Conservation (phyloP, 2,113 vertebrate species). For the Sander vitreus region DNA sequence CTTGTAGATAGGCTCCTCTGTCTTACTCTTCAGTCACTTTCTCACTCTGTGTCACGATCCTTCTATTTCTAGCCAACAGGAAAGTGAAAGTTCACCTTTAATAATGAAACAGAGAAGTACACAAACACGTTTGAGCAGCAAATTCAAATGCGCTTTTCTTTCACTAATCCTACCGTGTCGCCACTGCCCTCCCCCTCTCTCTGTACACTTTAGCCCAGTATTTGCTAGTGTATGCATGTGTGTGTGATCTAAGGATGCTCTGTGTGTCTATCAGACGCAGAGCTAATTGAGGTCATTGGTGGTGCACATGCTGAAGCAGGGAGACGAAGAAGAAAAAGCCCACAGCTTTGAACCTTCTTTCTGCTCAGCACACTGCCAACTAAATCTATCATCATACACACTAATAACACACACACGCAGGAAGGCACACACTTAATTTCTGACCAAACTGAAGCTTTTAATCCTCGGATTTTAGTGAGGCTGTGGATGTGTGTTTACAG, state of each 20-base stretch:
- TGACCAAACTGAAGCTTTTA: slow-evolving; percentile 70
- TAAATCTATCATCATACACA: slow-evolving; percentile 47
- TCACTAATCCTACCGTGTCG: slow-evolving; percentile 43
- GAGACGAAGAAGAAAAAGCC: slow-evolving; percentile 34
- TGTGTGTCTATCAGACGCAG: slow-evolving; percentile 68
- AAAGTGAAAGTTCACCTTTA: slow-evolving; percentile 25
- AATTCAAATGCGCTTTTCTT: slow-evolving; percentile 11
- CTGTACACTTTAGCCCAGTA: slow-evolving; percentile 20
- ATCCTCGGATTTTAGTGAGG: slow-evolving; percentile 62
- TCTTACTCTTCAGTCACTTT: slow-evolving; percentile 5
- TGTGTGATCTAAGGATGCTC: slow-evolving; percentile 59
- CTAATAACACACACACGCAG: slow-evolving; percentile 36
- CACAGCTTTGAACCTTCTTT: slow-evolving; percentile 73
- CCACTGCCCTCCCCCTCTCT: slow-evolving; percentile 6
- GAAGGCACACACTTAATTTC: slow-evolving; percentile 57
- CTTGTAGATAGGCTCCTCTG: slow-evolving; percentile 21
- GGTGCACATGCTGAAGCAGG: slow-evolving; percentile 61
- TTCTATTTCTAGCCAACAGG: slow-evolving; percentile 11
- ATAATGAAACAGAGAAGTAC: slow-evolving; percentile 41
- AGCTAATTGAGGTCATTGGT: slow-evolving; percentile 81
- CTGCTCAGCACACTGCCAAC: slow-evolving; percentile 62
- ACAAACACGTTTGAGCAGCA: slow-evolving; percentile 44
- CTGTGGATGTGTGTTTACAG: slow-evolving; percentile 41
- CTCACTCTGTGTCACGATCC: slow-evolving; percentile 20
- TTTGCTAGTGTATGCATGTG: slow-evolving; percentile 41